Base-by-base conservation (phyloP, 1,140 invertebrate genomes). In the Teleopsis dalmanni region DNA sequence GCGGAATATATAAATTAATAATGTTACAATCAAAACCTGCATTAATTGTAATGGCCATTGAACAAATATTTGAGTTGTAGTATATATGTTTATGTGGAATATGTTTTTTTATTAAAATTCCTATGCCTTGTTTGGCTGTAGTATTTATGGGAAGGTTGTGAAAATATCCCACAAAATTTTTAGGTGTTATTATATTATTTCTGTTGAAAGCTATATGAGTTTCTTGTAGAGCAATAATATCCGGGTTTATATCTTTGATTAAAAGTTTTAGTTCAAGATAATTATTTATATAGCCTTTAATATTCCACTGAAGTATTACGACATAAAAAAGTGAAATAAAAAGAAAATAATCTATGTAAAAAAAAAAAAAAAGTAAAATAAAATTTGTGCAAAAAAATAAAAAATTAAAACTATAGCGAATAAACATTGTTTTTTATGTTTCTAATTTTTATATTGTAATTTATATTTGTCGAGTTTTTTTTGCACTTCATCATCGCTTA, bases 51-150 rank as follows among this genome's bases (percentile, higher is more conserved):
- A 22, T 45, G 18, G 27, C 16, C n/a, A 45, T 19, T 33, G 18
- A 8, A 13, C 27, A 33, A 11, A 31, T 33, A 21, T 33, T 11
- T 18, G 11, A 31, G 10, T 13, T 31, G 18, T 21, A 8, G 18
- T 27, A 29, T 22, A 45, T 33, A 21, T 11, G 19, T 19, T 6
- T 13, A 11, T 45, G 42, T 19, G 26, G 42, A 16, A 45, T 33
- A 45, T 45, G 8, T 8, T 33, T 21, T 45, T 33, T 21, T 18
- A 33, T 29, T 19, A 44, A 44, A 19, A 31, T 18, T 14, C 16
- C 16, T 22, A 23, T 45, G 31, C 42, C 42, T 45, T 45, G 42
- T 45, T 45, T 45, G 13, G 11, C 19, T 21, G 14, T 22, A 33
- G 18, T 10, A 16, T 45, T 38, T 8, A 38, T 16, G 19, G 36